Evolutionary conservation across 1,140 invertebrate genomes (phyloP).

Genomic region (Nasonia longicornis): DNA sequence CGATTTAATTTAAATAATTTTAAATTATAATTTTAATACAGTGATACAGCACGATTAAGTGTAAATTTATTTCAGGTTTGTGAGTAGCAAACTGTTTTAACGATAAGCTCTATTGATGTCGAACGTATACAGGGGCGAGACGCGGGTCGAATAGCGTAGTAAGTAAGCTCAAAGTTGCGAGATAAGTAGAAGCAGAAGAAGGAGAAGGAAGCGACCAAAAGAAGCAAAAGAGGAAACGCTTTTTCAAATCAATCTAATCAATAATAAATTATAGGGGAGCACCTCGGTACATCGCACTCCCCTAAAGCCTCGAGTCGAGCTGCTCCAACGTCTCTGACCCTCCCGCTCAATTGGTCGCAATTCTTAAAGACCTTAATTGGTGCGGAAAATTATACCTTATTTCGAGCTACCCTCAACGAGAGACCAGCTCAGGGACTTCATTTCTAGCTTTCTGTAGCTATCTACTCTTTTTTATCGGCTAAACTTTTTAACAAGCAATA

Average conservation of each 20-base stretch:
- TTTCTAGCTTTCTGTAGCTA: constrained; percentile 19
- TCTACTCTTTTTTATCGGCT: constrained; percentile 39
- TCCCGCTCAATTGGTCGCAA: constrained; percentile 69
- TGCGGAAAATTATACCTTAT: constrained; percentile 71
- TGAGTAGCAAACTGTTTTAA: constrained; percentile 20
- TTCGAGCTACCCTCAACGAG: constrained; percentile 45
- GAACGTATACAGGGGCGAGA: background rate
- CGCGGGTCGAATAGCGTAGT: background rate
- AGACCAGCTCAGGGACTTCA: constrained; percentile 28
- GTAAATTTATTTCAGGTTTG: background rate
- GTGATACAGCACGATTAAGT: background rate
- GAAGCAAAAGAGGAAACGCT: background rate
- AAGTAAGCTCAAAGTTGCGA: constrained; percentile 21
- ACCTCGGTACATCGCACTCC: constrained; percentile 61
- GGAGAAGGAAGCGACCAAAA: constrained; percentile 4
- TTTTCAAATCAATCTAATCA: constrained; percentile 67
- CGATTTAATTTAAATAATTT: too few relatives aligned
- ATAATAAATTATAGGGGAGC: constrained; percentile 70
- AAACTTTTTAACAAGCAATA: constrained; percentile 28
- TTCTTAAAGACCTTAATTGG: constrained; percentile 72
- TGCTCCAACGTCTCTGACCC: constrained; percentile 65
- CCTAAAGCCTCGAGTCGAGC: constrained; percentile 48
- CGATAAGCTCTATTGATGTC: constrained; percentile 31
- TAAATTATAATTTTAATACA: too few relatives aligned
- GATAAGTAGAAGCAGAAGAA: background rate